phyloP scores from a whole-genome alignment of 35 echinoderm and acorn worm genomes.

The Acanthaster planci region DNA sequence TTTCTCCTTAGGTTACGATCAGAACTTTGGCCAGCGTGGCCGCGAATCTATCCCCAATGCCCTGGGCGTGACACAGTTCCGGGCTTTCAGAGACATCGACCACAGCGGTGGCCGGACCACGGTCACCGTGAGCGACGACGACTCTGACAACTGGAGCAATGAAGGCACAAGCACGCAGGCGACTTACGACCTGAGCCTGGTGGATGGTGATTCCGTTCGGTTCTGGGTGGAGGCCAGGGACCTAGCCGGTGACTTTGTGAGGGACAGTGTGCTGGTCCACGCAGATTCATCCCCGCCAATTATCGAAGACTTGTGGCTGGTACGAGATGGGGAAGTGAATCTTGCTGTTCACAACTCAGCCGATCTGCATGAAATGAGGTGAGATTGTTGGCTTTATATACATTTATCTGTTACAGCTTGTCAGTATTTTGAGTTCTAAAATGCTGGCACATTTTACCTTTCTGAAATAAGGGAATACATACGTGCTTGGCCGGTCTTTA shows the following conservation, averaged over 20 bases:
- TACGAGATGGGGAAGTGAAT: slow-evolving; percentile 31
- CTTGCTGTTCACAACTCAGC: slow-evolving; percentile 48
- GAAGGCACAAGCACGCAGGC: background rate
- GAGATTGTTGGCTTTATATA: too few relatives aligned
- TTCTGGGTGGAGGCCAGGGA: slow-evolving; percentile 46
- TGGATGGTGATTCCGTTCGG: slow-evolving; percentile 48
- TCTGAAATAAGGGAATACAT: too few relatives aligned
- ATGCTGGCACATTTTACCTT: too few relatives aligned
- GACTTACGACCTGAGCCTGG: slow-evolving; percentile 9
- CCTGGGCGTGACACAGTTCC: slow-evolving; percentile 28
- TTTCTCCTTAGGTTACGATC: slow-evolving; percentile 36
- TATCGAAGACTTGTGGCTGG: slow-evolving; percentile 42
- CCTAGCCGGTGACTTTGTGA: slow-evolving; percentile 6
- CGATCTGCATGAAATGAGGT: slow-evolving; percentile 45
- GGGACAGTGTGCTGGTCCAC: slow-evolving; percentile 38
- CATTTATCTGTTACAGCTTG: too few relatives aligned
- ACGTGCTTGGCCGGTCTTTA: too few relatives aligned
- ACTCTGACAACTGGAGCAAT: slow-evolving; percentile 17
- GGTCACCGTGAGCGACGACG: background rate
- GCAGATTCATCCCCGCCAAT: slow-evolving; percentile 50
- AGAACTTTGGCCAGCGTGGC: slow-evolving; percentile 17
- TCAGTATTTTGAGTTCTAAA: too few relatives aligned
- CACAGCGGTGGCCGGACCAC: slow-evolving; percentile 34
- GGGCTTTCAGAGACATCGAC: slow-evolving; percentile 6
- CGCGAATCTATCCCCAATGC: slow-evolving; percentile 32